Conservation (phyloP, 2,797 vertebrate genomes). For the Anabacerthia variegaticeps region DNA sequence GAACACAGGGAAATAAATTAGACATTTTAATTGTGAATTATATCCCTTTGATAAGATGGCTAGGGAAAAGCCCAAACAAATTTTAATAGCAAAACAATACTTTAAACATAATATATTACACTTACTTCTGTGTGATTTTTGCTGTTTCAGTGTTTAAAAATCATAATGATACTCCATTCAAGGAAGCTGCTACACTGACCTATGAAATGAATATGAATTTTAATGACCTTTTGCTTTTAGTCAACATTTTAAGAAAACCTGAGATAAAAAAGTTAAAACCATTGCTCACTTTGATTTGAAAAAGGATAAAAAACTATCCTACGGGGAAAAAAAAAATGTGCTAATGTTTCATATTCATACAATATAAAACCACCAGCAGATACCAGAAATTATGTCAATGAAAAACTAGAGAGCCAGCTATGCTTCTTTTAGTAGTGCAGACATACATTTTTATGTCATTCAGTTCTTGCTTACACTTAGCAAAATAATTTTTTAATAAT, state of each 20-base stretch:
- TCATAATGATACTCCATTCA: not conserved
- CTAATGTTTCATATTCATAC: not conserved
- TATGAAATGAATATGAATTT: not conserved
- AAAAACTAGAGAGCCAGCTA: not conserved
- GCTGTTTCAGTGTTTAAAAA: not conserved
- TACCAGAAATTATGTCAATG: not conserved
- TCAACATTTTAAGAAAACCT: not conserved
- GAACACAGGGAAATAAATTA: slow-evolving; percentile 53
- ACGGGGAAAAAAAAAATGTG: not conserved
- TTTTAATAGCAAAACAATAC: slow-evolving; percentile 55
- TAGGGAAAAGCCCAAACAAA: slow-evolving; percentile 17
- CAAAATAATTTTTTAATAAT: not conserved
- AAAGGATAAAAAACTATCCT: not conserved
- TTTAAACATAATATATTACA: slow-evolving; percentile 35
- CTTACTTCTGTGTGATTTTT: not conserved
- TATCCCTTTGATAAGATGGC: slow-evolving; percentile 1
- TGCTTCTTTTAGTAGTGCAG: not conserved
- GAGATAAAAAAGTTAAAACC: not conserved
- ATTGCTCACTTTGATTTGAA: not conserved
- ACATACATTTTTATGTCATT: not conserved
- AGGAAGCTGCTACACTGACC: not conserved
- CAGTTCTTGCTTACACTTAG: not conserved
- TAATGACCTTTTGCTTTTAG: not conserved
- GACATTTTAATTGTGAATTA: slow-evolving; percentile 66
- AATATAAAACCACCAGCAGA: not conserved